Conservation (phyloP, 2,888 invertebrate species). For the Argyresthia albistria region DNA sequence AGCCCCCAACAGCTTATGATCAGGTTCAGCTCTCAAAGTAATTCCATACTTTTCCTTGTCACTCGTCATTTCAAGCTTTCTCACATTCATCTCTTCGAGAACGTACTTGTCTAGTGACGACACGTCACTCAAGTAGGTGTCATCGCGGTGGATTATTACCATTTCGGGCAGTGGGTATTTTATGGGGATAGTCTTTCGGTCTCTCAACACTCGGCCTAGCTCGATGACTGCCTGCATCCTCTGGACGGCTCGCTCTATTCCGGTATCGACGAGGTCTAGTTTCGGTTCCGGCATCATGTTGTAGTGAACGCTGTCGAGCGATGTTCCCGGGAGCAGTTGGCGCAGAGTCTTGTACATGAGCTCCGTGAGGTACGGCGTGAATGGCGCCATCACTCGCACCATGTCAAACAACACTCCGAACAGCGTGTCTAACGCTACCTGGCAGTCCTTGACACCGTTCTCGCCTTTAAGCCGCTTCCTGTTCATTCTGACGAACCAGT, state of each 20-base stretch:
- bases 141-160: slow-evolving; percentile 93
- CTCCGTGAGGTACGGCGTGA: slow-evolving; percentile 97
- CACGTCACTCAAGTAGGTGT: slow-evolving; percentile 83
- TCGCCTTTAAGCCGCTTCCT: slow-evolving; percentile 96
- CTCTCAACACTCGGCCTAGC: slow-evolving; percentile 92
- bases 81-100: slow-evolving; percentile 93
- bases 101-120: slow-evolving; percentile 87
- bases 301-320: slow-evolving; percentile 89
- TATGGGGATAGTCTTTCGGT: slow-evolving; percentile 92
- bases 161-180: slow-evolving; percentile 98
- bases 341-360: slow-evolving; percentile 93
- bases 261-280: slow-evolving; percentile 79
- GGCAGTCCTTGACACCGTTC: slow-evolving; percentile 83
- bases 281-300: slow-evolving; percentile 88
- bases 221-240: slow-evolving; percentile 97
- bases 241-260: slow-evolving; percentile 91
- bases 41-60: slow-evolving; percentile 96
- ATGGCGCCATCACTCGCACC: slow-evolving; percentile 95
- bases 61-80: slow-evolving; percentile 84
- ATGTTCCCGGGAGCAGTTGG: slow-evolving; percentile 69
- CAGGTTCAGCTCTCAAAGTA: slow-evolving; percentile 91
- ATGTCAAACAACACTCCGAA: slow-evolving; percentile 91
- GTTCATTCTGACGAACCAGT: slow-evolving; percentile 99
- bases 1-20: slow-evolving; percentile 92
- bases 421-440: slow-evolving; percentile 88